Base-by-base conservation (phyloP, 2,113 vertebrate genomes). In the Struthidea cinerea region DNA sequence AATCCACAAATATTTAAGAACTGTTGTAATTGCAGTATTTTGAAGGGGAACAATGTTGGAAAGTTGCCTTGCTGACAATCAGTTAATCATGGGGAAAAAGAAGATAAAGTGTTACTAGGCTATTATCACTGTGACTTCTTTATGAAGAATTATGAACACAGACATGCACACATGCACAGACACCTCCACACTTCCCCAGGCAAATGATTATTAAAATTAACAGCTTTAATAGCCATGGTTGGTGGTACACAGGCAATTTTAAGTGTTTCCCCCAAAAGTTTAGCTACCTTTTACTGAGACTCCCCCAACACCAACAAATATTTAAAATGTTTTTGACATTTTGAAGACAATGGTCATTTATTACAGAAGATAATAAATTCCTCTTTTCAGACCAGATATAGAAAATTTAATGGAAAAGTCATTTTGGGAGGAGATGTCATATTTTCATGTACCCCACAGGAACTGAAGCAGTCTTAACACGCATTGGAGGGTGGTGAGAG, bases 271-370 rank as follows among this genome's bases (percentile, higher is more conserved):
- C 26, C 28, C 9, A 24, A 53, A 64, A 65, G 2, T 71, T 74
- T 57, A 85, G 24, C 32, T 47, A 7, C 3, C 1, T n/a, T 77
- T 86, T 88, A 18, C 15, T 50, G 70, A 70, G 46, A 50, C 52
- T 47, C 1, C 1, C 3, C 3, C 3, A 7, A 10, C 20, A 10
- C 3, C 7, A 0, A 0, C n/a, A 84, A 67, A 42, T 67, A 65
- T 44, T 60, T 67, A 11, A 65, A 87, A 10, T 63, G n/a, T 53
- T 83, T 89, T 73, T 92, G 13, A 90, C 26, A 64, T 67, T 61
- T 94, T 52, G 41, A 89, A 83, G 77, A 46, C 4, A 73, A 57
- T 49, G 16, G 10, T 30, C 22, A 12, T 67, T 79, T 93, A 70
- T 59, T 82, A 33, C 19, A 42, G 32, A 55, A 59, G 32, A 13